Base-by-base conservation (phyloP, 2,888 invertebrate species). In the Patella depressa region DNA sequence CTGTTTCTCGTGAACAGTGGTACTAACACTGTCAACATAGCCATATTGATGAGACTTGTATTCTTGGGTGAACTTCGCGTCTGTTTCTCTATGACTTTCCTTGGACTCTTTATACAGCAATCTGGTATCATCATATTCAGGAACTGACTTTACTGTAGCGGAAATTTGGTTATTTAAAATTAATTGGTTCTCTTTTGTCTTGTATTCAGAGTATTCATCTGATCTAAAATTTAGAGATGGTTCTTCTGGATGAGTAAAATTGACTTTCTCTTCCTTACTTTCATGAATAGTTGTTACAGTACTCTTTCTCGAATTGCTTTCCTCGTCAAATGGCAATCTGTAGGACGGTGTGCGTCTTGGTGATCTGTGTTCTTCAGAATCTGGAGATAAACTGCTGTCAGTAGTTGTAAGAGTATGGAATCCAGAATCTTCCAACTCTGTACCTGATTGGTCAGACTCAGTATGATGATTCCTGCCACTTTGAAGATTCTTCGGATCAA, bases 371-470 rank as follows among this genome's bases (percentile, higher is more conserved):
- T 65, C 65, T 65, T 65, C 65, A 24, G 65, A 65, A 65, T 65
- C 65, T 3, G 65, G 65, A 11, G 65, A 65, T 24, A 65, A 24
- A n/a, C 65, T 65, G 65, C 65, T 65, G 65, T 65, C 65, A 12
- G 65, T 65, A 19, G 19, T 65, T 65, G 65, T 65, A 65, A 24
- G 65, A 24, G 65, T 65, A 65, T 65, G 65, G 65, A 65, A 65
- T 65, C 65, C 65, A 65, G 65, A 65, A 65, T 65, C 65, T 24
- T 65, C 65, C 14, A 65, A 2, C 24, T 65, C 65, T 45, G 45
- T 45, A 45, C 45, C 45, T 12, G 65, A 65, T 3, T 65, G 65
- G 9, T 65, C 65, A 19, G 65, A 65, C 14, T 65, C 65, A 11
- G 65, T 65, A 11, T 24, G 19, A 24, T 65, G 65, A 65, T 45